phyloP scores from a whole-genome alignment of 2,888 invertebrate species.

The Coenonympha glycerion region DNA sequence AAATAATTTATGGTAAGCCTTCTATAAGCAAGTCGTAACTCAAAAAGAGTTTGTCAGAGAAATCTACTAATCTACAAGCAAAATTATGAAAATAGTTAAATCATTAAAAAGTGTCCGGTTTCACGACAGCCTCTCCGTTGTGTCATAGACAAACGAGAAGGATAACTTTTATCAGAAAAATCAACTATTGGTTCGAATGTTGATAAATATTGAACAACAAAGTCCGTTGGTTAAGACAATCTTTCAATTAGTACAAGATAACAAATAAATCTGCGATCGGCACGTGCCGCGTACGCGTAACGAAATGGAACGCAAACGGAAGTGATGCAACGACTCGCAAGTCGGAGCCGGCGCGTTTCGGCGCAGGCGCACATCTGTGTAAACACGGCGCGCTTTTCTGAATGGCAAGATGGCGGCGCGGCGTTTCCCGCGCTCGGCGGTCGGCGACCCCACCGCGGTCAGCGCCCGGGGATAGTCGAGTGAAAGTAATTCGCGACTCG shows the following conservation, averaged over 20 bases:
- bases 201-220: background rate
- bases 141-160: too few relatives aligned
- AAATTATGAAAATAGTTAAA: too few relatives aligned
- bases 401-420: conserved; percentile 62
- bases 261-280: conserved; percentile 38
- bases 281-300: conserved; percentile 52
- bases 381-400: conserved; percentile 73
- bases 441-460: conserved; percentile 68
- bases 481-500: conserved; percentile 72
- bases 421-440: conserved; percentile 69
- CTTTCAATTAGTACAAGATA: conserved; percentile 35
- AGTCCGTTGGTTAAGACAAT: conserved; percentile 9
- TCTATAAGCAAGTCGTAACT: too few relatives aligned
- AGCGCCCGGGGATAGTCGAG: conserved; percentile 70
- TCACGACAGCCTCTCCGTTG: too few relatives aligned
- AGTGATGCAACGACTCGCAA: conserved; percentile 65
- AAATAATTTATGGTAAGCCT: too few relatives aligned
- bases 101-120: too few relatives aligned
- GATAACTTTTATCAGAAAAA: too few relatives aligned
- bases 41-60: too few relatives aligned
- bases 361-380: conserved; percentile 74
- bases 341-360: conserved; percentile 65
- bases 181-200: too few relatives aligned
- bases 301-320: conserved; percentile 69
- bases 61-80: too few relatives aligned